Evolutionary conservation across 1,140 invertebrate genomes (phyloP).

Genomic region (Listronotus bonariensis): DNA sequence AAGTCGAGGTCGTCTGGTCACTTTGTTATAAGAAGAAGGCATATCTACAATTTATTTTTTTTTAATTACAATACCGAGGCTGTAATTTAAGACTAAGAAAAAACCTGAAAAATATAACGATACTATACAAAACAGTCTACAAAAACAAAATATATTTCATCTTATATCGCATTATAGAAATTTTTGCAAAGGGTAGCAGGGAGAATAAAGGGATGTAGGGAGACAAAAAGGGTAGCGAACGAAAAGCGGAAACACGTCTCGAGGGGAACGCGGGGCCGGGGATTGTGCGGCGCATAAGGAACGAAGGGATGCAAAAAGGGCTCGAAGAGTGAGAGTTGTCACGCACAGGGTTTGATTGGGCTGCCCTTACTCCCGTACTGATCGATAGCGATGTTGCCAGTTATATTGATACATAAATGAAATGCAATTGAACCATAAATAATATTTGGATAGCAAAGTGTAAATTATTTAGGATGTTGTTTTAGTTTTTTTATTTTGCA

Average conservation of each 20-base stretch:
- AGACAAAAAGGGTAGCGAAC: constrained; percentile 32
- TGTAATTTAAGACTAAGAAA: too few relatives aligned
- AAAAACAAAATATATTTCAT: too few relatives aligned
- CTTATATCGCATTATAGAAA: constrained; percentile 23
- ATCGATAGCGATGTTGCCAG: constrained; percentile 48
- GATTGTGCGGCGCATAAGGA: constrained; percentile 22
- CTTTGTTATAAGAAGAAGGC: too few relatives aligned
- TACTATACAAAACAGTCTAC: too few relatives aligned
- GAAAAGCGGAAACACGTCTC: constrained; percentile 34
- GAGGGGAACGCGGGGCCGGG: constrained; percentile 8
- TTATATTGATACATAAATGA: too few relatives aligned
- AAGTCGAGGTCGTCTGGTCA: too few relatives aligned
- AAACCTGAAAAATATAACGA: too few relatives aligned
- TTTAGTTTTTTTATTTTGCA: not conserved
- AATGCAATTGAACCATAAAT: too few relatives aligned
- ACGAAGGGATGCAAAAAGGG: constrained; percentile 46
- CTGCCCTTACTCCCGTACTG: constrained; percentile 44
- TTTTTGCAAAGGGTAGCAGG: constrained; percentile 30
- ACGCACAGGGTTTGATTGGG: constrained; percentile 56
- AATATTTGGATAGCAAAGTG: too few relatives aligned
- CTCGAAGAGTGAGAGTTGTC: constrained; percentile 55
- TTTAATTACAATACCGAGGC: too few relatives aligned
- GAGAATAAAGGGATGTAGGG: constrained; percentile 27
- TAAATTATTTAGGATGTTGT: too few relatives aligned
- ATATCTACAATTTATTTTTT: too few relatives aligned